Conservation (phyloP, 2,113 vertebrate species). For the Gymnogyps californianus region DNA sequence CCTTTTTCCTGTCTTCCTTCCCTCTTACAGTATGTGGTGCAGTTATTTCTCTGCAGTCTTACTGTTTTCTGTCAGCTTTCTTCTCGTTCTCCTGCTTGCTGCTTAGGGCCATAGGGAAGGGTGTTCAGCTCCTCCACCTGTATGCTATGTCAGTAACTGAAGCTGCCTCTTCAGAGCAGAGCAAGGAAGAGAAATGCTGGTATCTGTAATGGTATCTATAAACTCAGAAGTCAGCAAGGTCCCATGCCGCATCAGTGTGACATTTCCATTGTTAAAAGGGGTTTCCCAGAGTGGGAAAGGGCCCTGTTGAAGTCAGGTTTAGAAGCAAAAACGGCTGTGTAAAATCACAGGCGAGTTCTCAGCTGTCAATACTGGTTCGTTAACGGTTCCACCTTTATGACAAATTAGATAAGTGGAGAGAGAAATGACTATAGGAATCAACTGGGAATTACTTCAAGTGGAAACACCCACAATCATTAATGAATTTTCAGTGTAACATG, state of each 20-base stretch:
- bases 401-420: not conserved
- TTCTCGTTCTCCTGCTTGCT: not conserved
- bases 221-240: not conserved
- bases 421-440: not conserved
- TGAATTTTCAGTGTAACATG: not conserved
- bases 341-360: not conserved
- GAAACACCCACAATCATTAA: not conserved
- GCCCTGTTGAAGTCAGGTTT: not conserved
- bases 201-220: not conserved
- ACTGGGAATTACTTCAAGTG: not conserved
- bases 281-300: not conserved
- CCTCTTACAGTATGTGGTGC: not conserved
- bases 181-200: not conserved
- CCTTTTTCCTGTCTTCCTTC: not conserved
- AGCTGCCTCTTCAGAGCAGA: not conserved
- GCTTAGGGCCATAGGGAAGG: not conserved
- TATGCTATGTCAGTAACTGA: fast-evolving
- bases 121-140: not conserved
- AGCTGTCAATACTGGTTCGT: not conserved
- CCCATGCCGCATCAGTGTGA: not conserved
- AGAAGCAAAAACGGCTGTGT: not conserved
- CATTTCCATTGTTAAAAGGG: not conserved
- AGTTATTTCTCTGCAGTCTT: not conserved
- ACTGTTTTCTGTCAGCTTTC: not conserved
- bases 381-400: not conserved